Percentiles rank a stretch among this genome's conserved stretches.
phyloP scores from a whole-genome alignment of 2,888 invertebrate species.

The Pristionchus fissidentatus region DNA sequence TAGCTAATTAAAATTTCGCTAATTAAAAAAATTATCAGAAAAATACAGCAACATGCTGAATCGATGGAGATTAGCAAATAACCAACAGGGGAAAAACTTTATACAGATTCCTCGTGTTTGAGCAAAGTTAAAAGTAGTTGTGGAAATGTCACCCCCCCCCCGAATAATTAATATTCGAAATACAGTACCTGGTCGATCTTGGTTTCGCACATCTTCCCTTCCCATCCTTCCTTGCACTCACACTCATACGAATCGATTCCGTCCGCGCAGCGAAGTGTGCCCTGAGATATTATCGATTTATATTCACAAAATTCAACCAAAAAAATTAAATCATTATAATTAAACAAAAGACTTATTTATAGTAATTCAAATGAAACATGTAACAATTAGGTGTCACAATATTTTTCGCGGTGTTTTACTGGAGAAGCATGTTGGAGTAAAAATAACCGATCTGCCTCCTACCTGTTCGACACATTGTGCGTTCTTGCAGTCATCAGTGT shows the following conservation, averaged over 20 bases:
- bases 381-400: not conserved
- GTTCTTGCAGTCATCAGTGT: constrained; percentile 89
- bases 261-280: constrained; percentile 91
- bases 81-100: not conserved
- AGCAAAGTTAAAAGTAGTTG: not conserved
- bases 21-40: too few relatives aligned
- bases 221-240: constrained; percentile 89
- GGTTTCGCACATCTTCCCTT: constrained; percentile 87
- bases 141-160: too few relatives aligned
- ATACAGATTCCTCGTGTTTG: not conserved
- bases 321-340: too few relatives aligned
- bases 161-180: not conserved
- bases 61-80: not conserved
- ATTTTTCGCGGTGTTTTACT: not conserved
- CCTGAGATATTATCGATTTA: too few relatives aligned
- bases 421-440: not conserved
- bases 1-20: too few relatives aligned
- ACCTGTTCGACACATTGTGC: constrained; percentile 49
- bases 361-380: not conserved
- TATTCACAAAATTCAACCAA: not conserved
- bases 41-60: too few relatives aligned
- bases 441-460: not conserved
- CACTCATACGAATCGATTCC: constrained; percentile 82
- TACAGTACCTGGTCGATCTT: constrained; percentile 64
- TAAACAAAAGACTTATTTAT: too few relatives aligned